Evolutionary conservation across 2,113 vertebrate genomes (phyloP), one percentile per base, ranked within the genome.

Genomic region (Opisthocomus hoazin): DNA sequence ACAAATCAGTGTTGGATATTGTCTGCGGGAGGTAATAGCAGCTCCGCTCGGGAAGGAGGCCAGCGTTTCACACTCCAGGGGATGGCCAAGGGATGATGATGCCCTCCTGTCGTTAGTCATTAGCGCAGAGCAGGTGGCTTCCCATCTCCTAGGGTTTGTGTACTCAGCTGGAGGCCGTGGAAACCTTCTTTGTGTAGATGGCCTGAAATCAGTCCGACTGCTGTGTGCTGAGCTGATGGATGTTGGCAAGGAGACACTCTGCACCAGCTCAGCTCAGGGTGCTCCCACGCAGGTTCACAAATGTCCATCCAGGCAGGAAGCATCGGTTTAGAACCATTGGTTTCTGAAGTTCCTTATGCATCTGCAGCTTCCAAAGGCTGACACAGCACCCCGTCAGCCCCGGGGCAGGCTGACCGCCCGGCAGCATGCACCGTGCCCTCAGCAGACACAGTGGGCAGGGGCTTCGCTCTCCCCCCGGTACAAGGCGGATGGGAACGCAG

Each of bases 251-350:
- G 71, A 89, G 45, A 45, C 1, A 4, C 36, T 68, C 20, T 41
- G 7, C 29, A 10, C 18, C 36, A 10, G 43, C 74, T 65, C 81
- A 10, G 71, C 3, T 0, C 8, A 7, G 43, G 73, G 37, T 15
- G 51, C 32, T 87, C 50, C 75, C 39, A 1, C 0, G 0, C 12
- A 21, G 22, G 11, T 16, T 50, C 41, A 30, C 0, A 0, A 37
- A 3, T 2, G 2, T 37, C 48, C 3, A 0, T 9, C n/a, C 0
- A 4, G n/a, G 66, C 75, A 77, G 63, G 64, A n/a, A 29, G n/a
- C 56, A 11, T 1, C 2, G 1, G 3, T 39, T 58, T 45, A 36
- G 60, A 37, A 36, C 17, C 24, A 1, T 10, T 0, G 2, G 6
- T 45, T 78, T 66, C 27, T 56, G 60, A 41, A 75, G 26, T 22